Evolutionary conservation across 2,113 vertebrate species (phyloP), one percentile per base, ranked within the genome.

Genomic region (Oreochromis tanganicae): DNA sequence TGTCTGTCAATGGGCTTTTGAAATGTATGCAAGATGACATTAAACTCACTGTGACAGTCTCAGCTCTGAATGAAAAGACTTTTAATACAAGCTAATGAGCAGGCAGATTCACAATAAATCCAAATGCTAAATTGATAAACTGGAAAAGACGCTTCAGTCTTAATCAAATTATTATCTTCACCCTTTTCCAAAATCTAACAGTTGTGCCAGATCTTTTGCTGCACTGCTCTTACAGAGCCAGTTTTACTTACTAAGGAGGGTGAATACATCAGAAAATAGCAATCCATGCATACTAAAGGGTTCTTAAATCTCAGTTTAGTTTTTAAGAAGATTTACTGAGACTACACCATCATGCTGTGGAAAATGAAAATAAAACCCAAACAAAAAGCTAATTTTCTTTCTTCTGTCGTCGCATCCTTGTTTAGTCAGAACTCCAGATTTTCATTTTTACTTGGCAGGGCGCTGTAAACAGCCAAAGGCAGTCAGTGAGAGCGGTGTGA

Each of bases 401-500:
- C 57, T 73, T 80, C 86, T 59, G 90, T 92, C 89, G 61, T 19
- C 50, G 83, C 78, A 85, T 82, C 87, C 85, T 92, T 86, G 93
- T 93, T 93, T 90, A 94, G 88, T 83, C 88, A 61, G 57, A 89
- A 89, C 85, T 93, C 90, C 91, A 90, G 88, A 91, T 92, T 94
- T 94, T 92, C 86, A 87, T 92, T 91, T 92, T 92, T 90, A 32
- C 89, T 95, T 92, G 91, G 89, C 93, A 84, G 34, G 63, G 43
- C 48, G 19, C 75, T 88, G 92, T 92, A 91, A 90, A 92, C 93
- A 90, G 90, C 89, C 91, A 94, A 91, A 91, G 87, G 90, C 90
- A 89, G 80, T 88, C 91, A 85, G 88, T 93, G 94, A 94, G 92
- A 94, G 94, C 91, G 94, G 83, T 95, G 93, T 93, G 94, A 95